phyloP scores from a whole-genome alignment of 1,140 invertebrate species.

The Ceratina australensis region DNA sequence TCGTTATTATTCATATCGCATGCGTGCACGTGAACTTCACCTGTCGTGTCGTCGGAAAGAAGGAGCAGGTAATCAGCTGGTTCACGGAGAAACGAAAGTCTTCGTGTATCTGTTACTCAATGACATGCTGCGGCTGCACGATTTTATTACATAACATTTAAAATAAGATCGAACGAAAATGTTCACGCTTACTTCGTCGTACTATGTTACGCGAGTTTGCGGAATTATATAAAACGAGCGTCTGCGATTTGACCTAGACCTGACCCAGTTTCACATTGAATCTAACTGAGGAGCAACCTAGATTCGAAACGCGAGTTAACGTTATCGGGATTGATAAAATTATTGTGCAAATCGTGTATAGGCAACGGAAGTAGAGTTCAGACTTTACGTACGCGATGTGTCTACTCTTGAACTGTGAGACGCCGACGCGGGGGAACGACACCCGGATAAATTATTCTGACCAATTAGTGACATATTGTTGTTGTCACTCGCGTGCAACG shows the following conservation, averaged over 20 bases:
- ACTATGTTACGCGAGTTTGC: neutral
- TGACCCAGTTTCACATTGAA: neutral
- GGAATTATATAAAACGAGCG: too few species aligned
- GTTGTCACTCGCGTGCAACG: neutral
- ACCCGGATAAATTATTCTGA: neutral
- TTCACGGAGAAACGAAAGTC: neutral
- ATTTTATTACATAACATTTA: neutral
- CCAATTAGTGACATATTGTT: neutral
- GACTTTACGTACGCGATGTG: too few species aligned
- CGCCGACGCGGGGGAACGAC: too few species aligned
- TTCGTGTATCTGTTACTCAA: neutral
- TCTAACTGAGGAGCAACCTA: neutral
- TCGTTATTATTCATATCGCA: too few species aligned
- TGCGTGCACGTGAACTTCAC: neutral
- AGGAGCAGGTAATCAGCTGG: neutral
- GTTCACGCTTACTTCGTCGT: neutral
- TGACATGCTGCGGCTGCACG: neutral
- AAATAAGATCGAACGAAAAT: neutral
- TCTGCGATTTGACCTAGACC: conserved; percentile 9
- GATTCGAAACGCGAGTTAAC: neutral
- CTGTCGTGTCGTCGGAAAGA: too few species aligned
- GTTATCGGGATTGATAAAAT: neutral
- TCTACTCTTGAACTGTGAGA: too few species aligned
- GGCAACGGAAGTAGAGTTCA: too few species aligned
- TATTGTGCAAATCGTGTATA: neutral